phyloP scores from a whole-genome alignment of 2,888 invertebrate species.

The Keiferia lycopersicella region DNA sequence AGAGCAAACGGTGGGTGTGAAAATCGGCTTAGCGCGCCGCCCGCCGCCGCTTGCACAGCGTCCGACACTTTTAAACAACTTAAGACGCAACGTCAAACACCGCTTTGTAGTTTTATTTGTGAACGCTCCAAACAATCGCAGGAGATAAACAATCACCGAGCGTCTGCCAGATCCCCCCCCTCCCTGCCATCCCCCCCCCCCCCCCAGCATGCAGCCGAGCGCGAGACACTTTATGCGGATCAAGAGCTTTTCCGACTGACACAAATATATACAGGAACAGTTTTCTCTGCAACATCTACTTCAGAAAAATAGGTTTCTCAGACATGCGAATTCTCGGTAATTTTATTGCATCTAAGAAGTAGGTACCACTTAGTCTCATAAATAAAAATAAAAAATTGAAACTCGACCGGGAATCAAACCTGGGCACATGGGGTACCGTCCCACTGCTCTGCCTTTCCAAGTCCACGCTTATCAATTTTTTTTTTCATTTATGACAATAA shows the following conservation, averaged over 20 bases:
- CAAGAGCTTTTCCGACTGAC: constrained; percentile 8
- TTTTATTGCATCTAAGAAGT: background rate
- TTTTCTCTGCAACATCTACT: constrained; percentile 7
- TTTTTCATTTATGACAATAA: no score
- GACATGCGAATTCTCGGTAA: background rate
- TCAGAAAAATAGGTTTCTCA: background rate
- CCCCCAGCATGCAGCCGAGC: background rate
- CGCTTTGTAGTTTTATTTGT: constrained; percentile 26
- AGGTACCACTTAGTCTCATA: no score
- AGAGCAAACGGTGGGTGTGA: no score
- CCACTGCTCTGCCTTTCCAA: no score
- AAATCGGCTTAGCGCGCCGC: background rate
- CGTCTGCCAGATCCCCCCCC: constrained; percentile 4
- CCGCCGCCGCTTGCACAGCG: constrained; percentile 4
- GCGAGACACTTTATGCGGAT: constrained; percentile 19
- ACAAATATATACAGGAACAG: constrained; percentile 17
- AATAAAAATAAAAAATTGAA: no score
- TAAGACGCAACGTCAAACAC: constrained; percentile 24
- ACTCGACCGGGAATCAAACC: no score
- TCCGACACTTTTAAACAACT: constrained; percentile 26
- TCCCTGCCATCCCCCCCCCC: background rate
- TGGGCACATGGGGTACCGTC: no score
- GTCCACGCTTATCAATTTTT: no score
- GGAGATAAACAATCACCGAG: constrained; percentile 23
- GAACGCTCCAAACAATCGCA: constrained; percentile 24